Evolutionary conservation across 1,140 invertebrate genomes (phyloP), one percentile per base, ranked within the genome.

Genomic region (Rhagoletis pomonella): DNA sequence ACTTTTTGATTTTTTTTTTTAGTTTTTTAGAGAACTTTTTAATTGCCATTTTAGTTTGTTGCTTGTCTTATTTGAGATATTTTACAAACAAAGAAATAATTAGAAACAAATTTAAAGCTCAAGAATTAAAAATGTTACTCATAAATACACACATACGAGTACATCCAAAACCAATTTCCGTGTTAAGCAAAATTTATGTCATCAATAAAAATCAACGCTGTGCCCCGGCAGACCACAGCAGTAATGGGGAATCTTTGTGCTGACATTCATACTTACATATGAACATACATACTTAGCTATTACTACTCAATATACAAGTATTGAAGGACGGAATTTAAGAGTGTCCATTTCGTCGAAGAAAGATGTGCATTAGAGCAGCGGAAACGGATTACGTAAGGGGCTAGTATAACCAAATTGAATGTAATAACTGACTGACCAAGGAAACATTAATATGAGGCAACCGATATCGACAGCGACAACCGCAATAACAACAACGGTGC

Each of bases 111-210:
- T 29, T 29, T 29, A 29, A 29, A 29, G 29, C 29, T 29, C 29
- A 29, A 29, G 29, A 29, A 29, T 29, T 29, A 29, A 29, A 29
- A 29, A 29, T 29, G 29, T 29, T 29, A 29, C 29, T 29, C 29
- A 29, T 29, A 29, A 29, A 29, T 29, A 29, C 29, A 29, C 29
- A 29, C 29, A 29, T 29, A 29, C 29, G 29, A 29, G 29, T 29
- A 29, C 29, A 29, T 29, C 29, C 29, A 29, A 29, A 29, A 29
- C 29, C 19, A 86, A 64, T 64, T 86, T 64, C 39, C 85, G 19
- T 58, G 50, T 85, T 85, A 60, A 85, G 7, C 60, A 86, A n/a
- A 86, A 86, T 86, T 65, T 86, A 86, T 86, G 42, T 17, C 39
- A 14, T 6, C 10, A 62, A 86, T 64, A 64, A 58, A 50, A 29